Evolutionary conservation across 2,888 invertebrate genomes (phyloP).

Genomic region (Phragmatobia fuliginosa): DNA sequence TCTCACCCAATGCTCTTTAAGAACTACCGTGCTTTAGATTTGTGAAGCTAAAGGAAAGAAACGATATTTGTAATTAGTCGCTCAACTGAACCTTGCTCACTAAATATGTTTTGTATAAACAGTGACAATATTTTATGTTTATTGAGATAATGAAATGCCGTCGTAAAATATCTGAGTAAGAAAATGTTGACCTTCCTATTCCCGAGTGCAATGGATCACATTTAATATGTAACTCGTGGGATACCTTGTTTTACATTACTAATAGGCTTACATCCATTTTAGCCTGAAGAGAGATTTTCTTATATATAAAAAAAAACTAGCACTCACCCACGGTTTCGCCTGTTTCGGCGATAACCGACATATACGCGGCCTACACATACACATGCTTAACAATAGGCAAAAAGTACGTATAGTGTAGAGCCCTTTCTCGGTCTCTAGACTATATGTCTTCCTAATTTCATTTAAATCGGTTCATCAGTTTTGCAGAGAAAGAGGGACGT

Average conservation of each 20-base stretch:
- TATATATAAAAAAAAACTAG: no score
- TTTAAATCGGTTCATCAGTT: no score
- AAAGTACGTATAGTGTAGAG: no score
- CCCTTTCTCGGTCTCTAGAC: no score
- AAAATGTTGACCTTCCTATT: neutral
- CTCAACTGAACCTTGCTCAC: neutral
- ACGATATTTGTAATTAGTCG: neutral
- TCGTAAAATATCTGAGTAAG: neutral
- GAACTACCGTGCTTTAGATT: neutral
- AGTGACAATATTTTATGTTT: neutral
- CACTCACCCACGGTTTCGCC: no score
- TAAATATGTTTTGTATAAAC: neutral
- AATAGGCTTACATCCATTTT: neutral
- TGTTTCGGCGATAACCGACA: no score
- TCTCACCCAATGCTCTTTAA: neutral
- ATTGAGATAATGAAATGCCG: neutral
- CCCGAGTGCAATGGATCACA: neutral
- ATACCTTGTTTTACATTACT: neutral
- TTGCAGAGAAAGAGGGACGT: no score
- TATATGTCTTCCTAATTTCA: no score
- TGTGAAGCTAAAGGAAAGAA: neutral
- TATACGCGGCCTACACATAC: no score
- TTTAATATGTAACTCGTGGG: neutral
- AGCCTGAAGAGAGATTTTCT: neutral
- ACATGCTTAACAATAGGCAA: no score